Evolutionary conservation across 2,888 invertebrate genomes (phyloP).

Genomic region (Coenonympha glycerion): DNA sequence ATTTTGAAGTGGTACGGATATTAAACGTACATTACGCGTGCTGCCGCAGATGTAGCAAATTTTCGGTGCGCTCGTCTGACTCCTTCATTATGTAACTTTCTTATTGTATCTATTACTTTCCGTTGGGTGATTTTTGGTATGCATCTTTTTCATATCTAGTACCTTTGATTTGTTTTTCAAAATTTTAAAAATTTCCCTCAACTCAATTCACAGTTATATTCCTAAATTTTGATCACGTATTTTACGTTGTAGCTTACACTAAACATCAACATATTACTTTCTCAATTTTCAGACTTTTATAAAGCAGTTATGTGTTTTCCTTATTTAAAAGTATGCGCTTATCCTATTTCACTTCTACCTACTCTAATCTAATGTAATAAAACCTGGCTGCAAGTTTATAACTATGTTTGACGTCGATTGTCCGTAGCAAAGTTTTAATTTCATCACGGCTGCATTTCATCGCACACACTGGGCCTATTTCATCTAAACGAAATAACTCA

Average conservation of each 20-base stretch:
- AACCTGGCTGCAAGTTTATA: constrained; percentile 4
- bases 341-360: neutral
- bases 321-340: no score
- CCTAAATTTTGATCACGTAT: no score
- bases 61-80: constrained; percentile 24
- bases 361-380: neutral
- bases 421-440: constrained; percentile 21
- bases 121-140: neutral
- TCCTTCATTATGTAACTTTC: constrained; percentile 24
- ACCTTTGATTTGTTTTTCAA: no score
- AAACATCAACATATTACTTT: no score
- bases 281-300: no score
- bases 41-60: constrained; percentile 55
- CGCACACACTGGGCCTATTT: constrained; percentile 24
- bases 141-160: no score
- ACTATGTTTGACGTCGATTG: constrained; percentile 13
- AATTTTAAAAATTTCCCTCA: no score
- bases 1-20: constrained; percentile 66
- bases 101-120: constrained; percentile 21
- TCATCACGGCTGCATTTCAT: constrained; percentile 22
- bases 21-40: constrained; percentile 69
- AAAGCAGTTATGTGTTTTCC: neutral
- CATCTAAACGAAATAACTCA: constrained; percentile 21
- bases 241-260: no score
- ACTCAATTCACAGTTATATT: no score